These are phyloP conservation scores for Cryptus viduatorius DNA, from an alignment of 2,888 invertebrate species.

Conservation along the genomic window DNA sequence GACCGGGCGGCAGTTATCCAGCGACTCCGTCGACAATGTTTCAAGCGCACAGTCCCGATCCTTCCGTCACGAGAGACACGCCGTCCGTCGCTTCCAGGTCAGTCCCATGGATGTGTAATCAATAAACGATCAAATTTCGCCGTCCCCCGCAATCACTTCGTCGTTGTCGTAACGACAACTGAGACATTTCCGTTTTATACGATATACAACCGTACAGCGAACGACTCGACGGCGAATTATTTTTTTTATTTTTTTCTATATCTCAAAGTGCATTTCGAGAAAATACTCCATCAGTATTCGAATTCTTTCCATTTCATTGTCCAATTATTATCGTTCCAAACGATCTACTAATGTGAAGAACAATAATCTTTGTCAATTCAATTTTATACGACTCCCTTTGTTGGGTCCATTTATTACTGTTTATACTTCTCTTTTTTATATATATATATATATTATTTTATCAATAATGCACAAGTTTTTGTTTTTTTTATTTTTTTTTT, in stretches of 20 bases:
- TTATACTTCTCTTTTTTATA: conserved; percentile 9
- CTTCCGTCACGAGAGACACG: conserved; percentile 88
- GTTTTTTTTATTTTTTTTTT: background rate
- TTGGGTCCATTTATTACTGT: background rate
- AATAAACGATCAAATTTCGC: conserved; percentile 47
- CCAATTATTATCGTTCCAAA: conserved; percentile 39
- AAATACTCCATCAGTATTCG: conserved; percentile 82
- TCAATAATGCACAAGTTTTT: background rate
- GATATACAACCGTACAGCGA: background rate
- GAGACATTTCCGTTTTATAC: background rate
- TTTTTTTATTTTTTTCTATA: conserved; percentile 72
- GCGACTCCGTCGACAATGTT: conserved; percentile 87
- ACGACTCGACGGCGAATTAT: conserved; percentile 5
- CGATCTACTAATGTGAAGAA: background rate
- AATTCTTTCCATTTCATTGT: conserved; percentile 63
- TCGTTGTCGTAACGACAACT: background rate
- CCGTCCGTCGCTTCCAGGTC: conserved; percentile 92
- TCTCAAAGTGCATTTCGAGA: conserved; percentile 75
- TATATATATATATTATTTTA: conserved; percentile 10
- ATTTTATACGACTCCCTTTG: conserved; percentile 27
- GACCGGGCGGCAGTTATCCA: conserved; percentile 86
- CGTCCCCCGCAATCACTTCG: background rate
- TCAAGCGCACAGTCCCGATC: conserved; percentile 91
- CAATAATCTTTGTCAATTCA: conserved; percentile 16
- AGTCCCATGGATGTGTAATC: conserved; percentile 83